Percentiles rank a stretch among this genome's conserved stretches.
These are phyloP conservation scores for Celastrina argiolus DNA, from an alignment of 2,888 invertebrate species.

Conservation along the genomic window DNA sequence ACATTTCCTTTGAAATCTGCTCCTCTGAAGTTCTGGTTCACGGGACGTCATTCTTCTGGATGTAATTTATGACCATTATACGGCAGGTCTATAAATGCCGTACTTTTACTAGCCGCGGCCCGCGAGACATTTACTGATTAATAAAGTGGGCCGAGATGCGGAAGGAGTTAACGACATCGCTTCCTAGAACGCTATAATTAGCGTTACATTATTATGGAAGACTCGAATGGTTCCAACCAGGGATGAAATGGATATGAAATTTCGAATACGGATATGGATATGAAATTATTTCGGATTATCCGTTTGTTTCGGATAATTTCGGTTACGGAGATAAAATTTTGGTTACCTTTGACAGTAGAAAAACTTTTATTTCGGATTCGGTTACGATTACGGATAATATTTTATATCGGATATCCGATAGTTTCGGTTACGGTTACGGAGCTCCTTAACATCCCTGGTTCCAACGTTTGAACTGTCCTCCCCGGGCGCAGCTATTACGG, in stretches of 20 bases:
- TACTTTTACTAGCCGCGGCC: constrained; percentile 67
- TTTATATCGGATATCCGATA: too few species aligned
- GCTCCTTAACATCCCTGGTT: too few species aligned
- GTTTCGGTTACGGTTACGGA: too few species aligned
- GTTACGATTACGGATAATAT: too few species aligned
- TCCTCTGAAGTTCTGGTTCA: constrained; percentile 63
- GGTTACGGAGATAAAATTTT: too few species aligned
- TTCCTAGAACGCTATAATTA: constrained; percentile 54
- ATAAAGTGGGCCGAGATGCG: constrained; percentile 70
- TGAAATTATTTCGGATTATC: too few species aligned
- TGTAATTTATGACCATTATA: constrained; percentile 69
- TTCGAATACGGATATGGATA: too few species aligned
- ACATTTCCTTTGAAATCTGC: constrained; percentile 68
- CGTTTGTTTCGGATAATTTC: too few species aligned
- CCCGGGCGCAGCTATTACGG: background rate
- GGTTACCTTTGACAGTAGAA: too few species aligned
- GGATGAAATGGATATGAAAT: too few species aligned
- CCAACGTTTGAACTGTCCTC: constrained; percentile 9
- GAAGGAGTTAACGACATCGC: constrained; percentile 59
- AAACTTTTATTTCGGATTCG: too few species aligned
- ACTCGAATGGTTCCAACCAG: constrained; percentile 14
- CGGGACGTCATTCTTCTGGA: constrained; percentile 56
- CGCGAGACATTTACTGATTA: constrained; percentile 72
- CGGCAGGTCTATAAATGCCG: constrained; percentile 69
- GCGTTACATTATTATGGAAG: constrained; percentile 27